These are phyloP conservation scores for Brenthis daphne DNA, from an alignment of 2,888 invertebrate species.

Conservation along the genomic window DNA sequence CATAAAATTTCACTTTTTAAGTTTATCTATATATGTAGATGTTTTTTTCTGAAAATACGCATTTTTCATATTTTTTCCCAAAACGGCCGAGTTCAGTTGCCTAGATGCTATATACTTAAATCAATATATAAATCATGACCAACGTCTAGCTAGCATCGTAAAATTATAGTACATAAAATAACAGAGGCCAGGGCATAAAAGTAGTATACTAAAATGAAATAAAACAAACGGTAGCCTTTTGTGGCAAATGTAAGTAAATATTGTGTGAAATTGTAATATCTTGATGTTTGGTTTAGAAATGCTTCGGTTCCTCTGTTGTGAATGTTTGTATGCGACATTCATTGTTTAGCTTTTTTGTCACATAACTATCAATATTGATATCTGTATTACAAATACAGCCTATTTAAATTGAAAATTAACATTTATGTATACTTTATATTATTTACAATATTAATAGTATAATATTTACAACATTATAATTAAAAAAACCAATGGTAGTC, in stretches of 20 bases:
- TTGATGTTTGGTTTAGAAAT: constrained; percentile 60
- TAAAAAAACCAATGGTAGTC: too few species aligned
- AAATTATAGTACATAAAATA: background rate
- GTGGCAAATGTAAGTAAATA: constrained; percentile 60
- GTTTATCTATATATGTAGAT: too few species aligned
- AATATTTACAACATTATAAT: too few species aligned
- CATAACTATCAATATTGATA: constrained; percentile 15
- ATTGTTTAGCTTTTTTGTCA: constrained; percentile 46
- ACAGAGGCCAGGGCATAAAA: background rate
- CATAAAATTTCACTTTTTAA: too few species aligned
- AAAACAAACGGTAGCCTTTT: constrained; percentile 60
- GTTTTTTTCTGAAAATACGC: too few species aligned
- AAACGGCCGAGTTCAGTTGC: too few species aligned
- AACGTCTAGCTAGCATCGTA: too few species aligned
- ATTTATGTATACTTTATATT: constrained; percentile 30
- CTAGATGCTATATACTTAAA: too few species aligned
- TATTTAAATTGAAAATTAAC: constrained; percentile 34
- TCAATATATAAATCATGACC: too few species aligned
- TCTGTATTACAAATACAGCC: constrained; percentile 9
- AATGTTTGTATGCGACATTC: constrained; percentile 52
- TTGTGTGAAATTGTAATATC: constrained; percentile 41
- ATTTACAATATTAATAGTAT: too few species aligned
- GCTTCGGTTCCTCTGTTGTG: constrained; percentile 64
- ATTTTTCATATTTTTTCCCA: too few species aligned
- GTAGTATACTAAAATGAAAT: constrained; percentile 35